Conservation (phyloP, 2,888 invertebrate species). For the Drosophila peninsularis region DNA sequence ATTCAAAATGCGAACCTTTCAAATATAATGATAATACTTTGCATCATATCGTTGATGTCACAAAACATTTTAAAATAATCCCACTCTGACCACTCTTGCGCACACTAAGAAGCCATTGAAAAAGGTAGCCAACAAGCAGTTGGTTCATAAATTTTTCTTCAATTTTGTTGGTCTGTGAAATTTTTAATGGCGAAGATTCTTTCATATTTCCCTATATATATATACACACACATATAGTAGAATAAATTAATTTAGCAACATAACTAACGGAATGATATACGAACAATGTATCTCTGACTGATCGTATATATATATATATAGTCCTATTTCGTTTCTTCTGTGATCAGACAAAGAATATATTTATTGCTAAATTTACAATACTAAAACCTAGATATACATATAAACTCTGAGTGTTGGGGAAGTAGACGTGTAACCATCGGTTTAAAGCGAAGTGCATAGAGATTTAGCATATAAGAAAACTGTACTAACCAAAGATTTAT, state of each 20-base stretch:
- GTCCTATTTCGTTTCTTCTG: background rate
- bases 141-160: background rate
- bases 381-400: background rate
- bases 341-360: background rate
- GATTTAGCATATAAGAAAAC: background rate
- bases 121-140: too few species aligned
- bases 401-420: background rate
- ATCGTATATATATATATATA: background rate
- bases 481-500: background rate
- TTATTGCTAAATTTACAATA: background rate
- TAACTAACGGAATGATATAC: background rate
- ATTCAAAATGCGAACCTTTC: too few species aligned
- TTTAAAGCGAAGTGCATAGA: too few species aligned
- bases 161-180: background rate
- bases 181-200: background rate
- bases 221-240: background rate
- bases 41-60: too few species aligned
- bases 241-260: background rate
- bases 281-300: background rate
- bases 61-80: too few species aligned
- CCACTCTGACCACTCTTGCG: too few species aligned
- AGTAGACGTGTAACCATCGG: background rate
- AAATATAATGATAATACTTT: too few species aligned
- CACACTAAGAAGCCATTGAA: too few species aligned
- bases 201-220: background rate